Evolutionary conservation across 2,888 invertebrate genomes (phyloP).

Genomic region (Hofmannophila pseudospretella): DNA sequence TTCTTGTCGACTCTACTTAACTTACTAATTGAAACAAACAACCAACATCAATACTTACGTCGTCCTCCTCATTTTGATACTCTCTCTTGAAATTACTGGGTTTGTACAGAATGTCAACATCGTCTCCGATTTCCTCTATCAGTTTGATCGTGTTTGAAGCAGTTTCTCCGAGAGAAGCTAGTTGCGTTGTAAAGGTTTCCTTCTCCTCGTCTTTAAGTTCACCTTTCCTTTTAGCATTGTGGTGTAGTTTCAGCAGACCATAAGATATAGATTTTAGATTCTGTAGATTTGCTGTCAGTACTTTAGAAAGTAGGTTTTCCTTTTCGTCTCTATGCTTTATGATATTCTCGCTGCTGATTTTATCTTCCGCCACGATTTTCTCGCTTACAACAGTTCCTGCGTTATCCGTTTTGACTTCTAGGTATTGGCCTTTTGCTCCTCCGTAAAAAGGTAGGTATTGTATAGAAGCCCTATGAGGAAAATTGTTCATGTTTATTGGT

Average conservation of each 20-base stretch:
- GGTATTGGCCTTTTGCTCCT: slow-evolving; percentile 83
- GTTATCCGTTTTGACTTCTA: slow-evolving; percentile 76
- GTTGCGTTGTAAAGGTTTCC: slow-evolving; percentile 73
- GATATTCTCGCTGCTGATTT: slow-evolving; percentile 56
- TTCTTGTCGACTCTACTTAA: too few relatives aligned
- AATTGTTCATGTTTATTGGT: neutral
- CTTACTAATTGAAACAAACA: too few relatives aligned
- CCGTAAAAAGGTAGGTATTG: slow-evolving; percentile 83
- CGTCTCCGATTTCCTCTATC: slow-evolving; percentile 73
- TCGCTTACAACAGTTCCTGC: slow-evolving; percentile 71
- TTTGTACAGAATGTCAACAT: slow-evolving; percentile 61
- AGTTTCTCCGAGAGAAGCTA: slow-evolving; percentile 75
- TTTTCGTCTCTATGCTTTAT: slow-evolving; percentile 41
- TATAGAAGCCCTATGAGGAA: slow-evolving; percentile 26
- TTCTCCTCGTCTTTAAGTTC: slow-evolving; percentile 74
- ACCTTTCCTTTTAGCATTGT: slow-evolving; percentile 78
- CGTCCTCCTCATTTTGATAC: slow-evolving; percentile 39
- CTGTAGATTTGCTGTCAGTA: slow-evolving; percentile 74
- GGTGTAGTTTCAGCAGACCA: slow-evolving; percentile 79
- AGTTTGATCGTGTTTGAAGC: slow-evolving; percentile 77
- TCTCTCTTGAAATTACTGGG: slow-evolving; percentile 47
- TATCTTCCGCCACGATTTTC: slow-evolving; percentile 65
- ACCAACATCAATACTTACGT: slow-evolving; percentile 44
- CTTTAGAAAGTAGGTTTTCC: slow-evolving; percentile 59
- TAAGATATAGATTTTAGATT: slow-evolving; percentile 77